These are phyloP conservation scores for Ceratothoa steindachneri DNA, from an alignment of 2,888 invertebrate genomes.

Conservation along the genomic window DNA sequence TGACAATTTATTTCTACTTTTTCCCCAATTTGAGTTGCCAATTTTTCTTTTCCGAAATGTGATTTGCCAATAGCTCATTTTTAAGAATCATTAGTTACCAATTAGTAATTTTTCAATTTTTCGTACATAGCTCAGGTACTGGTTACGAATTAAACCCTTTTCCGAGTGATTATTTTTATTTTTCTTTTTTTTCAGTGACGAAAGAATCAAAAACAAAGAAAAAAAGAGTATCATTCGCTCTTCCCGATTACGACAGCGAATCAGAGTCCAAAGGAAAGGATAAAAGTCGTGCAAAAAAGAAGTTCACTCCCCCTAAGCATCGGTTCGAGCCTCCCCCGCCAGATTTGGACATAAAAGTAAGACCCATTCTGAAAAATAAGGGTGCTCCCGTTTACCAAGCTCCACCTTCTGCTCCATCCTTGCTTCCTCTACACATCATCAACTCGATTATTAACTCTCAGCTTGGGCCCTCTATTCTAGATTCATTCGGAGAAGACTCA, in stretches of 20 bases:
- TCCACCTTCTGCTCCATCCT: not conserved
- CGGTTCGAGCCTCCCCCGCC: not conserved
- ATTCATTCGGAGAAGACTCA: not conserved
- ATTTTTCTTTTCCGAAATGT: too few species aligned
- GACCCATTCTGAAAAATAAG: not conserved
- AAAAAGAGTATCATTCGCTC: not conserved
- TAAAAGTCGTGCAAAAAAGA: not conserved
- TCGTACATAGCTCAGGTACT: too few species aligned
- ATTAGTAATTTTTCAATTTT: too few species aligned
- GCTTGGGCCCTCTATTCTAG: not conserved
- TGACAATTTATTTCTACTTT: too few species aligned
- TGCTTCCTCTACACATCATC: not conserved
- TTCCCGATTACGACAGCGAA: not conserved
- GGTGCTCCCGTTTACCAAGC: not conserved
- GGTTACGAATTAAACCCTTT: too few species aligned
- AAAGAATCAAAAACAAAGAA: not conserved
- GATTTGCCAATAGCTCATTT: too few species aligned
- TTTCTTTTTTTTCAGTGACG: not conserved
- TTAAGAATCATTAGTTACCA: too few species aligned
- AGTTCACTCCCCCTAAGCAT: not conserved
- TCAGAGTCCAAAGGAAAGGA: not conserved
- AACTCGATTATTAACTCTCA: not conserved
- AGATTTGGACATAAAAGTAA: not conserved
- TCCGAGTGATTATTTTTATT: too few species aligned
- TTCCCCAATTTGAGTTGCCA: too few species aligned